Evolutionary conservation across 1,140 invertebrate genomes (phyloP).

Genomic region (Aethina tumida): DNA sequence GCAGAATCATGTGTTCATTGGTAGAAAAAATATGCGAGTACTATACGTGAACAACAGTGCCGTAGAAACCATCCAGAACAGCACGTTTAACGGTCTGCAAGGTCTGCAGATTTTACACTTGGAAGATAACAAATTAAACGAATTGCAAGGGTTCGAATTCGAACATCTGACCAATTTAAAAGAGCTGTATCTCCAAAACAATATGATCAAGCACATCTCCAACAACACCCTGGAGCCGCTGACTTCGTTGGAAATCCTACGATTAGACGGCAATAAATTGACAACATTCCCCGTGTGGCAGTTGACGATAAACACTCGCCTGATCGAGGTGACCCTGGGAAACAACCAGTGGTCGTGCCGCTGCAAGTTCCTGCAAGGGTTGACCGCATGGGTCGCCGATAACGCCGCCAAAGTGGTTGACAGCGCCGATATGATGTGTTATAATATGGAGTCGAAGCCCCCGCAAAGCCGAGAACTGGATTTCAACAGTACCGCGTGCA

Average conservation of each 20-base stretch:
- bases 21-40: slow-evolving; percentile 77
- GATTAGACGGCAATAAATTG: slow-evolving; percentile 76
- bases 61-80: slow-evolving; percentile 79
- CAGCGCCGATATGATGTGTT: slow-evolving; percentile 67
- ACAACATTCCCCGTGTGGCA: slow-evolving; percentile 77
- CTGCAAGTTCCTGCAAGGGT: slow-evolving; percentile 78
- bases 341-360: slow-evolving; percentile 83
- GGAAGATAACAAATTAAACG: slow-evolving; percentile 70
- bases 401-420: slow-evolving; percentile 72
- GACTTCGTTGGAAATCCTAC: slow-evolving; percentile 66
- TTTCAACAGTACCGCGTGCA: slow-evolving; percentile 72
- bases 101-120: slow-evolving; percentile 73
- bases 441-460: slow-evolving; percentile 62
- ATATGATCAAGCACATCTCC: slow-evolving; percentile 64
- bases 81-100: slow-evolving; percentile 82
- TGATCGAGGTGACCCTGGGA: slow-evolving; percentile 63
- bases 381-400: slow-evolving; percentile 74
- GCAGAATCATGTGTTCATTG: slow-evolving; percentile 84
- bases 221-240: slow-evolving; percentile 73
- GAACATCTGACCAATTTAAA: slow-evolving; percentile 69
- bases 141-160: slow-evolving; percentile 82
- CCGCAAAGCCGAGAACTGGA: slow-evolving; percentile 62
- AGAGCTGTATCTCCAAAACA: slow-evolving; percentile 82
- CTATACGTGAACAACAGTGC: slow-evolving; percentile 78
- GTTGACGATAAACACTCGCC: slow-evolving; percentile 55